Percentiles rank a stretch among this genome's conserved stretches.
These are phyloP conservation scores for Ceryle rudis DNA, from an alignment of 2,797 vertebrate species.

Conservation along the genomic window DNA sequence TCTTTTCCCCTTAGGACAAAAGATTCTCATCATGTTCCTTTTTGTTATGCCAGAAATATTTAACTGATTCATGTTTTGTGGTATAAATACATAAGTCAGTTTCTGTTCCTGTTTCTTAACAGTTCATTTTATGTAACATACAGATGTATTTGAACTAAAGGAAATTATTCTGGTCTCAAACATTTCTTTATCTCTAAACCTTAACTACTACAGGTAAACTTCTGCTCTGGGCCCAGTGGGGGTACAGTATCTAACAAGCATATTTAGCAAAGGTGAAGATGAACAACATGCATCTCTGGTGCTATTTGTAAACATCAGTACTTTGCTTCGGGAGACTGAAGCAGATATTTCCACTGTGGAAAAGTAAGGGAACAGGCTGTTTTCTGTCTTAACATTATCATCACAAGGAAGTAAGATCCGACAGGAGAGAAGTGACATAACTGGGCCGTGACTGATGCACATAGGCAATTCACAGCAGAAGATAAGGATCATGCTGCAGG, in stretches of 20 bases:
- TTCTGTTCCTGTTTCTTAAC: constrained; percentile 37
- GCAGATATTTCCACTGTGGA: background rate
- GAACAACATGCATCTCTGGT: background rate
- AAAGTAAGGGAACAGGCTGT: background rate
- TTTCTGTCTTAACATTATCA: background rate
- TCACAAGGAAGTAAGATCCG: background rate
- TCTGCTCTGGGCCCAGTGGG: background rate
- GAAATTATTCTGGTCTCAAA: background rate
- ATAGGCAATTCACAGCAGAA: background rate
- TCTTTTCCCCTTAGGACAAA: constrained; percentile 59
- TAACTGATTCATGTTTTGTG: constrained; percentile 57
- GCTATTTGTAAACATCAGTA: background rate
- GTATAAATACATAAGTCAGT: constrained; percentile 14
- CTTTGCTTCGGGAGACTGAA: background rate
- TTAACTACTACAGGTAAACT: background rate
- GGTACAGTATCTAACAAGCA: background rate
- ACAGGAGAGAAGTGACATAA: background rate
- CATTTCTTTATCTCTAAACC: background rate
- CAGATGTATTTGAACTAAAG: background rate
- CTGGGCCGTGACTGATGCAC: background rate
- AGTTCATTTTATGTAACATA: background rate
- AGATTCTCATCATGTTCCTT: constrained; percentile 52
- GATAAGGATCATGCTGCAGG: background rate
- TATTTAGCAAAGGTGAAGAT: background rate
- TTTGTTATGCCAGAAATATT: constrained; percentile 55